Base-by-base conservation (phyloP, 1,140 invertebrate genomes). In the Temnothorax nylanderi region DNA sequence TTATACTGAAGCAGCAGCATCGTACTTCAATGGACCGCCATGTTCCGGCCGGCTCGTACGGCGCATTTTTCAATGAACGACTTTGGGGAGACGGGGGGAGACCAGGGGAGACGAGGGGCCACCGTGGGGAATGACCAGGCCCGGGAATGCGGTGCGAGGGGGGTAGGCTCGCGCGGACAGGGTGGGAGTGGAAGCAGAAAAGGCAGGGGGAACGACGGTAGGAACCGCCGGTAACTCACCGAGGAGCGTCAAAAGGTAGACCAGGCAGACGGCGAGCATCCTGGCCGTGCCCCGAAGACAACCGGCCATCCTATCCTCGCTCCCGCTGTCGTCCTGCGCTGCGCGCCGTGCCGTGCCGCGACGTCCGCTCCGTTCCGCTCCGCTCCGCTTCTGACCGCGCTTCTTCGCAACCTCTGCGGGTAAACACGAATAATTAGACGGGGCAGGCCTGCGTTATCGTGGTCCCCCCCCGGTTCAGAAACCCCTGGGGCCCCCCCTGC, bases 361-460 rank as follows among this genome's bases (percentile, higher is more conserved):
- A 26, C 58, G 72, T 76, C 47, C 60, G 44, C 21, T 69, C 64
- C n/a, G 64, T 67, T 69, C 37, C 65, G 41, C 41, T 69, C 41
- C 65, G 65, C 65, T 67, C 47, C 60, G 41, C 78, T 87, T 67
- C 64, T 67, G 64, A 21, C n/a, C n/a, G 64, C 37, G 41, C 65
- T 67, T 88, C 90, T 82, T 86, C 90, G 81, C 65, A 69, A 69
- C 89, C 92, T 91, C 92, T 93, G 86, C 92, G 93, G 92, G 85
- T 93, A 94, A 94, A 94, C 88, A 93, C 89, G 92, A 94, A 92
- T 93, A 94, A 94, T 94, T 94, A 94, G 91, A 92, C 87, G 85
- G 76, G 90, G 60, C 89, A 75, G 65, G 88, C 88, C 76, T 89
- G 88, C 89, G 91, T 92, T 92, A 93, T 92, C 92, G 88, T 89